Evolutionary conservation across 2,113 vertebrate genomes (phyloP).

Genomic region (Solea solea): DNA sequence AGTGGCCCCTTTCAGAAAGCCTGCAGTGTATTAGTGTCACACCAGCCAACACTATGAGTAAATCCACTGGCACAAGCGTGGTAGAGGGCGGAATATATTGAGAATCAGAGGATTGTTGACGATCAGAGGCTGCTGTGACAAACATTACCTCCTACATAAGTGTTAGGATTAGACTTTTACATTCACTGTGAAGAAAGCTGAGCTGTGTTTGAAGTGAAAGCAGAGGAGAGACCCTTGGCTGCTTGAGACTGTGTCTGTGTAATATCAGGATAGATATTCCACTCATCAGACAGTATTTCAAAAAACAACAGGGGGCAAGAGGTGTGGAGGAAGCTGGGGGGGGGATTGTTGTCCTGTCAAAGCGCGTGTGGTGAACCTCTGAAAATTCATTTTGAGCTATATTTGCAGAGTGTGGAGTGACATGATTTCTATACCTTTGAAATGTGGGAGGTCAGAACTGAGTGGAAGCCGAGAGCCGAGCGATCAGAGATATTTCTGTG

Average conservation of each 20-base stretch:
- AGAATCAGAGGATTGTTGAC: conserved; percentile 19
- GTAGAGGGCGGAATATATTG: conserved; percentile 5
- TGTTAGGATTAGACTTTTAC: conserved; percentile 13
- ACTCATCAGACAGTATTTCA: too few relatives aligned
- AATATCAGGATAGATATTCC: background rate
- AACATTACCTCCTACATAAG: conserved; percentile 5
- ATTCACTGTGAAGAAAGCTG: conserved; percentile 27
- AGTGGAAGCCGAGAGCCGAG: conserved; percentile 16
- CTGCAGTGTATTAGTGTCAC: conserved; percentile 35
- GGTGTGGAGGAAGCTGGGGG: conserved; percentile 10
- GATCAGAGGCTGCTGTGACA: conserved; percentile 36
- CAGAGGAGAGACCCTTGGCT: conserved; percentile 2
- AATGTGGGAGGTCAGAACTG: conserved; percentile 24
- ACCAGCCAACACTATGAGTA: background rate
- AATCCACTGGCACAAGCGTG: conserved; percentile 7
- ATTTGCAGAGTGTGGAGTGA: background rate
- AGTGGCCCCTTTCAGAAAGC: background rate
- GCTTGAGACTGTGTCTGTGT: background rate
- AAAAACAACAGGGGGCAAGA: conserved; percentile 36
- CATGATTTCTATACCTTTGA: conserved; percentile 4
- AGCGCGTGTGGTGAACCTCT: background rate
- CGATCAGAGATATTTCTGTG: conserved; percentile 9
- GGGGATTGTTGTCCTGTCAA: conserved; percentile 14
- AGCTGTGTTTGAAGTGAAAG: conserved; percentile 18
- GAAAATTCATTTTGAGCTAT: conserved; percentile 3